These are phyloP conservation scores for Myodes glareolus DNA, from an alignment of 2,113 vertebrate genomes.

Conservation along the genomic window DNA sequence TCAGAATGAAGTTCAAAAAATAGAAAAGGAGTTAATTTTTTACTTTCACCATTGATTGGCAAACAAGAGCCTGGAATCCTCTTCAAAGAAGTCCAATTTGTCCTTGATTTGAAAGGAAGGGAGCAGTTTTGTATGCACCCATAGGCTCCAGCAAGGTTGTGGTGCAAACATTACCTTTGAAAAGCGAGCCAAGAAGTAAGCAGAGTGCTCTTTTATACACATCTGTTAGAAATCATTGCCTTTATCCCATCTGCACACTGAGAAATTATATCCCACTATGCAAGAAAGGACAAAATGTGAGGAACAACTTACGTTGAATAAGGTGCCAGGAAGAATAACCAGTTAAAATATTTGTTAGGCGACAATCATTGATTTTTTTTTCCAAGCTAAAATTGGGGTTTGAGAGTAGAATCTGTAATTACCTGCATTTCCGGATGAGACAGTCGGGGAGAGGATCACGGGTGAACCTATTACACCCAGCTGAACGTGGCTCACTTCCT, in stretches of 20 bases:
- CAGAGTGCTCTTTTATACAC: background rate
- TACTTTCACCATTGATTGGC: slow-evolving; percentile 9
- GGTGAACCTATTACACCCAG: background rate
- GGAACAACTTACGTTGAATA: background rate
- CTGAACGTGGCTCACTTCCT: background rate
- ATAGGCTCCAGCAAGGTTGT: background rate
- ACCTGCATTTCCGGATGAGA: background rate
- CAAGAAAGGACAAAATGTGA: background rate
- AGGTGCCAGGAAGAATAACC: slow-evolving; percentile 2
- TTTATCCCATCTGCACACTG: slow-evolving; percentile 44
- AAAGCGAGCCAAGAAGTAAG: slow-evolving; percentile 37
- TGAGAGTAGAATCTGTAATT: slow-evolving; percentile 30
- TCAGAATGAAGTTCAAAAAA: background rate
- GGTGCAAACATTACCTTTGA: slow-evolving; percentile 2
- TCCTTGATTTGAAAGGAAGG: background rate
- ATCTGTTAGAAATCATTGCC: slow-evolving; percentile 16
- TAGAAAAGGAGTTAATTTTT: background rate
- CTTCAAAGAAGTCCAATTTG: background rate
- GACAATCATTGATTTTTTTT: background rate
- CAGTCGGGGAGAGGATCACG: background rate
- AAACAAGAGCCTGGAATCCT: slow-evolving; percentile 21
- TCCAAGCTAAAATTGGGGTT: slow-evolving; percentile 4
- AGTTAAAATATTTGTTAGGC: slow-evolving; percentile 15
- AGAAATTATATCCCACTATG: slow-evolving; percentile 22
- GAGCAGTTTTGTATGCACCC: background rate